These are phyloP conservation scores for Cephus runcator DNA, from an alignment of 2,888 invertebrate species.

Conservation along the genomic window DNA sequence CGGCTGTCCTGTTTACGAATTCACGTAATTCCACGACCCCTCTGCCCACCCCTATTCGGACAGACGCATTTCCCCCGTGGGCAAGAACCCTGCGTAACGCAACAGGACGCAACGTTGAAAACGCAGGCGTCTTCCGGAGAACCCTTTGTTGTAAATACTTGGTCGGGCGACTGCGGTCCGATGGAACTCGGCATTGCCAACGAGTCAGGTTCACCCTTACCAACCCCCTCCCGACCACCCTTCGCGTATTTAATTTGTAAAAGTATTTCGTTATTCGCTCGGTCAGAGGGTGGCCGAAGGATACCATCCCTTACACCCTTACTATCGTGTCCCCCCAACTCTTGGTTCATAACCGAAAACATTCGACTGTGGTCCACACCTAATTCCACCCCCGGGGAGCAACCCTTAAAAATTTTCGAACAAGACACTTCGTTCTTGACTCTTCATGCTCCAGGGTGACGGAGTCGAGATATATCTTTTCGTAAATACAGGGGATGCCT, in stretches of 20 bases:
- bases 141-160: slow-evolving; percentile 58
- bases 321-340: background rate
- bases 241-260: slow-evolving; percentile 60
- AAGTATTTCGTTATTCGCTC: slow-evolving; percentile 59
- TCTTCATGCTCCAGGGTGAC: background rate
- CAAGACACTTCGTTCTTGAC: background rate
- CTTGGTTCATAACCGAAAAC: background rate
- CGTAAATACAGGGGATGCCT: background rate
- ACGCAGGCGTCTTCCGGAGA: slow-evolving; percentile 22
- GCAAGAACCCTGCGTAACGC: background rate
- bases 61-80: background rate
- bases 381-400: background rate
- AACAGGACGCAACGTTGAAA: slow-evolving; percentile 29
- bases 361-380: background rate
- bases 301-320: background rate
- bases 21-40: background rate
- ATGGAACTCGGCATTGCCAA: slow-evolving; percentile 43
- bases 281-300: slow-evolving; percentile 41
- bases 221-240: slow-evolving; percentile 32
- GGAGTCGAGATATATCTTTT: background rate
- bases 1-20: background rate
- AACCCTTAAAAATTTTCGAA: background rate
- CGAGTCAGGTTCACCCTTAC: slow-evolving; percentile 12
- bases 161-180: slow-evolving; percentile 58
- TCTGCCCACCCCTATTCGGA: background rate